Evolutionary conservation across 2,797 vertebrate genomes (phyloP).

Genomic region (Helarctos malayanus): DNA sequence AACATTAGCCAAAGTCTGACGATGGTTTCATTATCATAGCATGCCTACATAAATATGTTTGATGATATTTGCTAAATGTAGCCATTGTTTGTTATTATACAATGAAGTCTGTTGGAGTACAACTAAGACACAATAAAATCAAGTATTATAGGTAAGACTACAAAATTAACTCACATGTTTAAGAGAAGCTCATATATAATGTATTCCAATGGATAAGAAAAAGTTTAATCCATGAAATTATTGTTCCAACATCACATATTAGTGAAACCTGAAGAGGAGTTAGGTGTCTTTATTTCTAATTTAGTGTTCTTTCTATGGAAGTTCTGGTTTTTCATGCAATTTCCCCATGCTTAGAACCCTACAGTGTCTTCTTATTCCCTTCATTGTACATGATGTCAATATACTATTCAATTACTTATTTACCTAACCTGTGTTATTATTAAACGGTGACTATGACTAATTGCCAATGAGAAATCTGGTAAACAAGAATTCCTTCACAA

Average conservation of each 20-base stretch:
- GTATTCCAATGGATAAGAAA: not conserved
- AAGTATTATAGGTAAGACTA: not conserved
- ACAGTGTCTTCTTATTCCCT: not conserved
- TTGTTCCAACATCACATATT: not conserved
- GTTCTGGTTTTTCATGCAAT: not conserved
- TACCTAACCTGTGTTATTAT: not conserved
- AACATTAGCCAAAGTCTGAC: not conserved
- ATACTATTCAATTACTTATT: not conserved
- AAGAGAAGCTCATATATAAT: not conserved
- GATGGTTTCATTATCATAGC: not conserved
- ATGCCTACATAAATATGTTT: not conserved
- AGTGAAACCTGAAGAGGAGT: not conserved
- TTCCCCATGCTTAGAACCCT: not conserved
- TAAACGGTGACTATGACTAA: not conserved
- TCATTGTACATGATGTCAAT: not conserved
- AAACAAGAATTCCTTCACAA: not conserved
- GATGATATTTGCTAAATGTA: not conserved
- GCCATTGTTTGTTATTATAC: not conserved
- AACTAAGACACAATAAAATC: not conserved
- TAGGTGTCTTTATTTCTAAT: not conserved
- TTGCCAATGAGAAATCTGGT: not conserved
- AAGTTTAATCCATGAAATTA: not conserved
- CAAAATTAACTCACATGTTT: not conserved
- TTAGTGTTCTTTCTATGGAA: not conserved
- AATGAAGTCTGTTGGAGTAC: not conserved